These are phyloP conservation scores for Sinosuthora webbiana DNA, from an alignment of 2,113 vertebrate genomes.

Conservation along the genomic window DNA sequence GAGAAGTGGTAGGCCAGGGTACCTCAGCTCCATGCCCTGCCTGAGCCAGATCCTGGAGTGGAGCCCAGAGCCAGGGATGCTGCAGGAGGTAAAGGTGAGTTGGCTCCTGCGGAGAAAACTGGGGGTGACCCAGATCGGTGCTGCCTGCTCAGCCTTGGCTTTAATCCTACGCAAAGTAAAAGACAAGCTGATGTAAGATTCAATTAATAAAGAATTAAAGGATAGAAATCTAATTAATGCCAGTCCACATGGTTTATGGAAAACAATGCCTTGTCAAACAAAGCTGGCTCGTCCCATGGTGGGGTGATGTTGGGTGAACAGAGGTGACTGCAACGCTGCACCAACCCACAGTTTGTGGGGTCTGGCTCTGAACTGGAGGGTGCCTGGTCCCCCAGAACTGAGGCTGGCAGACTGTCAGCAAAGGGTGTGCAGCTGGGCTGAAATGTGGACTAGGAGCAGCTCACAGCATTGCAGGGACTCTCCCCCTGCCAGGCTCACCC, in stretches of 20 bases:
- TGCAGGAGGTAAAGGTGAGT: background rate
- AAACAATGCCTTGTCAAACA: background rate
- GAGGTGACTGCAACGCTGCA: fast-evolving
- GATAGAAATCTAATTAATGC: constrained; percentile 43
- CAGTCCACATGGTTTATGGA: background rate
- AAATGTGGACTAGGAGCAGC: background rate
- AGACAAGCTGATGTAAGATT: constrained; percentile 24
- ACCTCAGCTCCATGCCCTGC: background rate
- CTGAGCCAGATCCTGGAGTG: background rate
- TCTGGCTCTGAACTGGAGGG: background rate
- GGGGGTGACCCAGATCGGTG: background rate
- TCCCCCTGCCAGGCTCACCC: background rate
- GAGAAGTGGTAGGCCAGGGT: background rate
- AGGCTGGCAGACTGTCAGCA: background rate
- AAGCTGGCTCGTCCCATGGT: fast-evolving
- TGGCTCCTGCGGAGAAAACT: background rate
- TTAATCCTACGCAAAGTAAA: constrained; percentile 2
- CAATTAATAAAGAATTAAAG: constrained; percentile 61
- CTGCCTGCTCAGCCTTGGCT: background rate
- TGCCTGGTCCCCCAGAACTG: background rate
- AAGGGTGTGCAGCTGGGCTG: fast-evolving
- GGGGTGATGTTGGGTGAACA: fast-evolving
- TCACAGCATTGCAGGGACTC: background rate
- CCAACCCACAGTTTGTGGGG: fast-evolving
- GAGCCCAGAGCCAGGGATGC: background rate